Base-by-base conservation (phyloP, 2,888 invertebrate genomes). In the Cyaniris semiargus region DNA sequence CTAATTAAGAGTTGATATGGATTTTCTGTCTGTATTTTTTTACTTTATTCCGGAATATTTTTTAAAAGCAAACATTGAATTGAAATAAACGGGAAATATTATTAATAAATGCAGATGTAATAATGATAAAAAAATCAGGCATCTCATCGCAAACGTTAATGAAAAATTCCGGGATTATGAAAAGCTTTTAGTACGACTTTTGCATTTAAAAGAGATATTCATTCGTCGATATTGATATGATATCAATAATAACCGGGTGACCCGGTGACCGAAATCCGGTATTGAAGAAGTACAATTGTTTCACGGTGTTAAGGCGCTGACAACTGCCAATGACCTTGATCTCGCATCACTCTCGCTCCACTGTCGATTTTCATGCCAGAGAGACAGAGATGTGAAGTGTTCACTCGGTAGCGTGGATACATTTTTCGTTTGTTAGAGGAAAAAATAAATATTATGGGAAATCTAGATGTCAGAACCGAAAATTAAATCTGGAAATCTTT, bases 131-230 rank as follows among this genome's bases (percentile, higher is more conserved):
- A 66, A 66, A 31, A 66, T 18, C 27, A 31, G 15, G 18, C 5
- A 27, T 15, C 27, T 27, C 66, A 66, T 66, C 27, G 66, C 13
- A 23, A 21, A 60, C 23, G 15, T 66, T 66, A 66, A 66, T 66
- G 66, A 66, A 66, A 66, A 66, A 66, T 66, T 66, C 66, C 27
- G 27, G 66, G 15, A 31, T 31, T 27, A 66, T 66, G 27, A 66
- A 66, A 66, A 66, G 66, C 66, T 66, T 66, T 31, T 66, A 66
- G 31, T 66, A 66, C 27, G 27, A 66, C 27, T 31, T 66, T 66
- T 66, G 27, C 27, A 27, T 66, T 66, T 7, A 66, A 66, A 66
- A 66, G 66, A 66, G 27, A 66, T n/a, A n/a, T 66, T 7, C 66
- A 31, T 18, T 10, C 60, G 13, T 15, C 15, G 66, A 18, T 66